phyloP scores from a whole-genome alignment of 2,113 vertebrate genomes.

The Bubo scandiacus region DNA sequence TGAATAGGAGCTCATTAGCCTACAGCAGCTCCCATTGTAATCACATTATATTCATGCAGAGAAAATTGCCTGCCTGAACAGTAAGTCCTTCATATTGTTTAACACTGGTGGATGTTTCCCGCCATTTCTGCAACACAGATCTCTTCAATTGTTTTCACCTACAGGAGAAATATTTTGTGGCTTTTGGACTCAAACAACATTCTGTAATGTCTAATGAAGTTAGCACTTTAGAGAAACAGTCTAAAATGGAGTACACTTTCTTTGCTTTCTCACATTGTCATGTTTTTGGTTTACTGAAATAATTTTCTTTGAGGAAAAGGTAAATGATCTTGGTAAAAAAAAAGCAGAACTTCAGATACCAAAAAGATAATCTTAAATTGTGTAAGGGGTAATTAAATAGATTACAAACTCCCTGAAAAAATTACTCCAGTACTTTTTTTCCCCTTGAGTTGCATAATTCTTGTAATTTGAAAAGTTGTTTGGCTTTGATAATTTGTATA shows the following conservation, averaged over 20 bases:
- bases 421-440: not conserved
- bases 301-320: not conserved
- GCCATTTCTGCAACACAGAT: not conserved
- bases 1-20: constrained; percentile 48
- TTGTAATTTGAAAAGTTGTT: not conserved
- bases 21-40: constrained; percentile 57
- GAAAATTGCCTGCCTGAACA: constrained; percentile 37
- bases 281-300: not conserved
- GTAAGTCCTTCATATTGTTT: constrained; percentile 9
- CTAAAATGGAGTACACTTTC: not conserved
- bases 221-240: not conserved
- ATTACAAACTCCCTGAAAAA: not conserved
- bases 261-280: not conserved
- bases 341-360: not conserved
- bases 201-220: not conserved
- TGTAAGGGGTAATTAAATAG: not conserved
- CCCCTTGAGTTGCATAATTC: not conserved
- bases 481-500: not conserved
- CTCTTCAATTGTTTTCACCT: not conserved
- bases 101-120: constrained; percentile 21
- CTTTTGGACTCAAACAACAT: not conserved
- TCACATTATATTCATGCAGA: constrained; percentile 54
- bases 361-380: not conserved
- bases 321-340: not conserved
- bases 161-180: not conserved